Evolutionary conservation across 2,113 vertebrate genomes (phyloP).

Genomic region (Strix aluco): DNA sequence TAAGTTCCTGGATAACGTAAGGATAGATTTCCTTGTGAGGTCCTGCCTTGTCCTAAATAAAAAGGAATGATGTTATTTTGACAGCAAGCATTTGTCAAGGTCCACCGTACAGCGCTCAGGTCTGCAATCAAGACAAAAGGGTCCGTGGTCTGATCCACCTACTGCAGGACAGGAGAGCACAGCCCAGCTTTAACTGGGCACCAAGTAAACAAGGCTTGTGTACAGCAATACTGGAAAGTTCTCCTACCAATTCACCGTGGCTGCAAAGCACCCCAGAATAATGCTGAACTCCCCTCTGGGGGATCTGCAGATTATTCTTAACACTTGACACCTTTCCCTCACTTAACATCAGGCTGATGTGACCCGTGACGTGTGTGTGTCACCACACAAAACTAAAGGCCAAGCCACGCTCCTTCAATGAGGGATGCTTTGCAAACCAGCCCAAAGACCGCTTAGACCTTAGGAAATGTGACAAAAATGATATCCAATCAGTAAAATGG

Average conservation of each 20-base stretch:
- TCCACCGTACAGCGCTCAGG: not conserved
- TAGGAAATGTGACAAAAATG: not conserved
- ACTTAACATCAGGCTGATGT: no score
- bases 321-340: not conserved
- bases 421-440: not conserved
- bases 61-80: conserved; percentile 18
- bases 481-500: not conserved
- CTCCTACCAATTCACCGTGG: accelerated
- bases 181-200: not conserved
- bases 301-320: not conserved
- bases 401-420: not conserved
- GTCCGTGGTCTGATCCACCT: not conserved
- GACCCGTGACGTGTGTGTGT: not conserved
- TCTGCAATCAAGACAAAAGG: not conserved
- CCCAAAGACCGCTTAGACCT: not conserved
- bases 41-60: conserved; percentile 89
- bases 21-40: conserved; percentile 97
- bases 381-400: no score
- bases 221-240: not conserved
- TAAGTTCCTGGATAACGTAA: conserved; percentile 94
- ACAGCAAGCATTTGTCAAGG: not conserved
- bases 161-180: not conserved
- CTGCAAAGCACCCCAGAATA: not conserved
- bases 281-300: not conserved
- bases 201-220: not conserved